Base-by-base conservation (phyloP, 2,113 vertebrate species). In the Cariama cristata region DNA sequence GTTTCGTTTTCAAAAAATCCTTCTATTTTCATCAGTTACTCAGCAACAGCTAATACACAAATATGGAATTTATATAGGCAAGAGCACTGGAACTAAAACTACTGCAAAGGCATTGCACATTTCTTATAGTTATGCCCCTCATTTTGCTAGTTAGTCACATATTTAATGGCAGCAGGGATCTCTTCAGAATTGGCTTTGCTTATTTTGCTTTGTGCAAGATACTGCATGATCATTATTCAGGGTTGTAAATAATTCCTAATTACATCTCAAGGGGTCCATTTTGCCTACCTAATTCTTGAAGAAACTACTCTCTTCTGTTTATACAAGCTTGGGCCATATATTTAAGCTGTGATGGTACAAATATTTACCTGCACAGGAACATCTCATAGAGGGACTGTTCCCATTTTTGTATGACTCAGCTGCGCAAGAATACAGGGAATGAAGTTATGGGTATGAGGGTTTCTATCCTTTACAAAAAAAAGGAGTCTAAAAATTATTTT, bases 211-310 rank as follows among this genome's bases (percentile, higher is more conserved):
- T 97, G 94, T 96, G 93, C 91, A 69, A 95, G 91, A 91, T 96
- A 96, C 91, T 91, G 94, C 96, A 87, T 83, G 84, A 96, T 97
- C 93, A 82, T 96, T 94, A 96, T 85, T 96, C 87, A 95, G 69
- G 53, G 94, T 8, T 96, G 93, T 96, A 97, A 97, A 97, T 97
- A 96, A 96, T 96, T 95, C 91, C 93, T 96, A 97, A 97, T 96
- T 93, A 97, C 91, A 90, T 96, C 97, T 97, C 96, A 93, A 96
- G 96, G 93, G 95, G 87, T 96, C 95, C 77, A 93, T 97, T 96
- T 97, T 96, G 84, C 84, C 89, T 88, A 59, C 91, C 89, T 94
- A 96, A 94, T 94, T 96, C 93, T 62, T 93, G 87, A 66, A 91
- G 87, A 95, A 96, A 83, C 89, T 76, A 11, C 74, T 88, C 89